Evolutionary conservation across 1,140 invertebrate species (phyloP), one percentile per base, ranked within the genome.

Genomic region (Sycophaga agraensis): DNA sequence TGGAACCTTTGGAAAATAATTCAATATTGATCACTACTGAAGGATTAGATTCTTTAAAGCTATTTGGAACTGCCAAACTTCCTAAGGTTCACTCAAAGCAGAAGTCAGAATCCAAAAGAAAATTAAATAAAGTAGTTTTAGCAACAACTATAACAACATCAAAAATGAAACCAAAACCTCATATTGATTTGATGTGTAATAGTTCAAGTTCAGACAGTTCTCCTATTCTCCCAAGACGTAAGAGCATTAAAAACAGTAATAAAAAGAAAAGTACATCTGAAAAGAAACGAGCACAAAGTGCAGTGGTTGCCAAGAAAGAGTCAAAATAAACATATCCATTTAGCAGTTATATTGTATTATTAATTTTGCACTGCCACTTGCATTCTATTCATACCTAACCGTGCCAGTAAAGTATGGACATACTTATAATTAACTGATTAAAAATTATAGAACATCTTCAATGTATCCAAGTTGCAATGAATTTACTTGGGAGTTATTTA

Each of bases 101-200:
- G 63, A 75, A 72, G 12, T 59, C 56, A 21, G 73, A 76, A 6
- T 63, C 75, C 39, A 82, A 78, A 58, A 78, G 72, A 63, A 82
- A 82, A 61, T 86, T 87, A 65, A 82, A 82, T 67, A 86, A 86
- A 68, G 76, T 82, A 59, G 83, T 83, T 37, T 6, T 49, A 7
- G 28, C 59, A 14, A 22, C 59, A 12, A 53, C 64, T 0, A 19
- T 54, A n/a, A 34, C 53, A 16, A 51, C 51, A 19, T 19, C 70
- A 21, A 73, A 73, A 40, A 70, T 68, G 48, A 73, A 75, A 69
- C 66, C 56, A 17, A 73, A 73, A 53, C 43, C 59, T 24, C 45
- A 67, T 43, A 68, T 63, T 21, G 63, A 70, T 55, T 67, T 74
- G 19, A 68, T 76, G 6, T 77, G 77, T 43, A 82, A 84, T 26